Percentiles rank a stretch among this genome's conserved stretches.
These are phyloP conservation scores for Neotoxoptera formosana DNA, from an alignment of 1,140 invertebrate species.

Conservation along the genomic window DNA sequence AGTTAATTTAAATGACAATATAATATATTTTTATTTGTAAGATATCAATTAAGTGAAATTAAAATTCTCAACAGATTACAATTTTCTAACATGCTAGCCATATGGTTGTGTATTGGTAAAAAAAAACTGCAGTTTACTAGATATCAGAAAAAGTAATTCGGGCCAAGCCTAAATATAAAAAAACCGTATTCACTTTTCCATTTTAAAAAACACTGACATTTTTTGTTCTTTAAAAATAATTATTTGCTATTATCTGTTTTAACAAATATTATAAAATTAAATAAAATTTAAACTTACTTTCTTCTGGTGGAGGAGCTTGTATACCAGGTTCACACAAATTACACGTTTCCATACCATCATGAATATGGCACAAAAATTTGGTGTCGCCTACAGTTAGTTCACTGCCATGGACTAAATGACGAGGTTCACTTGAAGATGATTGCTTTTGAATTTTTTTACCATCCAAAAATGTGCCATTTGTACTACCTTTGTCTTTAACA, in stretches of 20 bases:
- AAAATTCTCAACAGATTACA: no score
- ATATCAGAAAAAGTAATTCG: not conserved
- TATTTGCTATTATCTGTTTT: not conserved
- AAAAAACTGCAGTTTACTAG: not conserved
- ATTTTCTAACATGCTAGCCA: not conserved
- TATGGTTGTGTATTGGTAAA: not conserved
- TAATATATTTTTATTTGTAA: not conserved
- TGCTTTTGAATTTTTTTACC: constrained; percentile 76
- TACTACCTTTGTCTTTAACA: constrained; percentile 82
- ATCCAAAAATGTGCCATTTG: constrained; percentile 88
- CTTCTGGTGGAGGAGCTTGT: constrained; percentile 50
- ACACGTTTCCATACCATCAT: constrained; percentile 84
- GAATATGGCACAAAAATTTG: constrained; percentile 84
- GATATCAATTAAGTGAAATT: not conserved
- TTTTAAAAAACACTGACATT: not conserved
- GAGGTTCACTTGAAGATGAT: constrained; percentile 73
- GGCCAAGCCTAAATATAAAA: not conserved
- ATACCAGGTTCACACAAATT: constrained; percentile 88
- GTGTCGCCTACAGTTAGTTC: constrained; percentile 75
- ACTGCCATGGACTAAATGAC: constrained; percentile 77
- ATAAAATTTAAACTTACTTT: constrained; percentile 1
- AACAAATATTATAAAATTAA: not conserved
- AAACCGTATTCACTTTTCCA: not conserved
- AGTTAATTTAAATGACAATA: not conserved
- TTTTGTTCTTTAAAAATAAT: not conserved